Evolutionary conservation across 2,797 vertebrate genomes (phyloP).

Genomic region (Acipenser oxyrinchus): DNA sequence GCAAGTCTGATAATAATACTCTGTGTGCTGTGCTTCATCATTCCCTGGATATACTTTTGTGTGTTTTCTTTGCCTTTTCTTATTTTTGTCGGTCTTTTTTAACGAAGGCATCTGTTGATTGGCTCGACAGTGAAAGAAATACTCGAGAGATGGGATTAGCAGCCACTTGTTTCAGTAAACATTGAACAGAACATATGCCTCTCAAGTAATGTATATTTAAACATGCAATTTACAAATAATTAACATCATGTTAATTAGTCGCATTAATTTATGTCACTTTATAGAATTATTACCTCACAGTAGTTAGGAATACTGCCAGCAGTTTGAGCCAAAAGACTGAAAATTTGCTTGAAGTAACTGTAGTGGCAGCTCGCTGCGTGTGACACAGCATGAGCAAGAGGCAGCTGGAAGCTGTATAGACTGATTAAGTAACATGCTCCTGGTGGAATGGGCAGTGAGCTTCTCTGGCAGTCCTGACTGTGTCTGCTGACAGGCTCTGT

Average conservation of each 20-base stretch:
- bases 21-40: background rate
- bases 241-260: slow-evolving; percentile 82
- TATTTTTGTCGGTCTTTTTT: slow-evolving; percentile 41
- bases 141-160: slow-evolving; percentile 89
- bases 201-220: slow-evolving; percentile 79
- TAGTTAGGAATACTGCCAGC: slow-evolving; percentile 73
- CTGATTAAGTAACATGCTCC: slow-evolving; percentile 12
- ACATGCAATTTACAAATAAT: slow-evolving; percentile 83
- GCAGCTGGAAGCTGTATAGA: slow-evolving; percentile 27
- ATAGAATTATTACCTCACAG: slow-evolving; percentile 75
- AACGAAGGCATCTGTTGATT: slow-evolving; percentile 60
- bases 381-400: slow-evolving; percentile 48
- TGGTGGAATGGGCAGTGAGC: slow-evolving; percentile 3
- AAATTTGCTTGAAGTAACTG: slow-evolving; percentile 61
- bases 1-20: no score
- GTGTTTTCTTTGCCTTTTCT: slow-evolving; percentile 40
- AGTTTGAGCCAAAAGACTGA: slow-evolving; percentile 69
- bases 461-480: no score
- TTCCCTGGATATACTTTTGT: no score
- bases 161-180: slow-evolving; percentile 80
- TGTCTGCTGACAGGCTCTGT: no score
- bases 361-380: slow-evolving; percentile 47
- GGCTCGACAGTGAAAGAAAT: slow-evolving; percentile 67
- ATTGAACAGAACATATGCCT: slow-evolving; percentile 78
- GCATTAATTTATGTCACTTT: slow-evolving; percentile 81